A percentile compares a stretch with the other conserved stretches of the same genome.
These are phyloP conservation scores for Drosophila ironensis DNA, from an alignment of 1,140 invertebrate genomes.

Conservation along the genomic window DNA sequence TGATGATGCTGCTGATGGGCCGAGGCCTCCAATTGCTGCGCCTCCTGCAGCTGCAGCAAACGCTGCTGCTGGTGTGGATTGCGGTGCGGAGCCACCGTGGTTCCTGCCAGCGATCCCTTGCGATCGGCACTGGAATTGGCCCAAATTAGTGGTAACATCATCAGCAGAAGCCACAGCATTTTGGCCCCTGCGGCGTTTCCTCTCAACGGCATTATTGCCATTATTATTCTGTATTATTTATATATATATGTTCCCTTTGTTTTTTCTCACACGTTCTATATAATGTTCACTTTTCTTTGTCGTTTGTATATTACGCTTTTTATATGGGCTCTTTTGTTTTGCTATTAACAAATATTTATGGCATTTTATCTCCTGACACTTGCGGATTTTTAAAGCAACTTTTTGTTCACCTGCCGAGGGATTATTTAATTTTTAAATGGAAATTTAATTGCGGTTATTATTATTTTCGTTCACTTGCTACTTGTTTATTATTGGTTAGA, in stretches of 20 bases:
- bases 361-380: conserved; percentile 33
- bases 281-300: conserved; percentile 26
- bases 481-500: too few species aligned
- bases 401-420: too few species aligned
- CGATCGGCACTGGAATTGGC: conserved; percentile 5
- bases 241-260: neutral
- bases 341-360: conserved; percentile 13
- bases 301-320: conserved; percentile 9
- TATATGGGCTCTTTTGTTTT: conserved; percentile 23
- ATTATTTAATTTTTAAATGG: conserved; percentile 12
- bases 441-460: neutral
- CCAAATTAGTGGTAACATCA: conserved; percentile 15
- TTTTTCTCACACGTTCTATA: conserved; percentile 9
- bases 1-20: conserved; percentile 45
- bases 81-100: conserved; percentile 21
- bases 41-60: conserved; percentile 58
- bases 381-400: conserved; percentile 20
- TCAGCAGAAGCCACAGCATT: conserved; percentile 23
- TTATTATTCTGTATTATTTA: conserved; percentile 1
- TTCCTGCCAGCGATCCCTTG: conserved; percentile 20
- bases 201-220: conserved; percentile 1
- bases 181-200: neutral
- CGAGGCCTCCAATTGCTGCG: conserved; percentile 38
- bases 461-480: neutral
- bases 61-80: conserved; percentile 41